Evolutionary conservation across 2,888 invertebrate species (phyloP).

Genomic region (Cheilosia variabilis): DNA sequence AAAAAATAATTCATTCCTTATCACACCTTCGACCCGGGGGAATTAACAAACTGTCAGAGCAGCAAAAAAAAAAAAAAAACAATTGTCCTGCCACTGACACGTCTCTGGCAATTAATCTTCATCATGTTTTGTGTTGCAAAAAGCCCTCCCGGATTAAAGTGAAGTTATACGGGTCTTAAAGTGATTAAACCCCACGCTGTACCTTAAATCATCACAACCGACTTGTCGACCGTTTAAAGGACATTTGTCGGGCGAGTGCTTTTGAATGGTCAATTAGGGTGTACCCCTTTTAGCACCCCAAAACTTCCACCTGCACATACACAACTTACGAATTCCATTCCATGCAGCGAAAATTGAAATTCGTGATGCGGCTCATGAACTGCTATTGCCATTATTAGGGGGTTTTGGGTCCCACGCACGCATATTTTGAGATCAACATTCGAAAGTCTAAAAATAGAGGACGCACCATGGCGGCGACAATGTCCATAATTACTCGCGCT

Average conservation of each 20-base stretch:
- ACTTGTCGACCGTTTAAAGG: background rate
- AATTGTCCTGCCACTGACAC: slow-evolving; percentile 9
- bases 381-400: background rate
- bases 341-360: slow-evolving; percentile 3
- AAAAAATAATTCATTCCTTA: background rate
- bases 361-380: background rate
- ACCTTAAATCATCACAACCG: background rate
- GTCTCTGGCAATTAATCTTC: slow-evolving; percentile 33
- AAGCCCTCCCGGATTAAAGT: background rate
- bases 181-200: background rate
- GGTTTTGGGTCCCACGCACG: background rate
- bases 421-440: slow-evolving; percentile 20
- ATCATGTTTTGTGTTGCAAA: slow-evolving; percentile 12
- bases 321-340: slow-evolving; percentile 11
- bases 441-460: background rate
- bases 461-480: background rate
- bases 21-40: background rate
- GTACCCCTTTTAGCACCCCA: no score
- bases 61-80: background rate
- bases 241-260: background rate
- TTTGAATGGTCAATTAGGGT: background rate
- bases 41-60: background rate
- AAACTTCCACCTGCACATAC: background rate
- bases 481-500: background rate
- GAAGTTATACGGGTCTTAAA: slow-evolving; percentile 11